Conservation (phyloP, 2,113 vertebrate genomes). For the Scortum barcoo region DNA sequence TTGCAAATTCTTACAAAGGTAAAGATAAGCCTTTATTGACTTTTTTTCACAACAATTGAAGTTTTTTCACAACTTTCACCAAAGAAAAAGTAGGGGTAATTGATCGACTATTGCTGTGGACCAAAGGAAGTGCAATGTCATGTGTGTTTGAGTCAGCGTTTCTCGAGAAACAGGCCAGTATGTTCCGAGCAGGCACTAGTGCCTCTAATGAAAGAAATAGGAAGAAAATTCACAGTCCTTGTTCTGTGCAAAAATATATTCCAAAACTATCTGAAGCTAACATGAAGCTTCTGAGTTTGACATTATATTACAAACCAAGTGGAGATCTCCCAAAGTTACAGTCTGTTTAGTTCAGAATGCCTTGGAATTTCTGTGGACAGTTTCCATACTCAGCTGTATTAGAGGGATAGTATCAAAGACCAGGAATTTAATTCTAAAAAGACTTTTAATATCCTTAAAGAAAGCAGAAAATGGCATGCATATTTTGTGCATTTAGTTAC, state of each 20-base stretch:
- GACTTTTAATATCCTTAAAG: background rate
- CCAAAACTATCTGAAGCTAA: background rate
- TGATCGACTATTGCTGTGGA: too few relatives aligned
- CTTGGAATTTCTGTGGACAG: too few relatives aligned
- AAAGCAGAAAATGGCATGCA: background rate
- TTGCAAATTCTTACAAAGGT: too few relatives aligned
- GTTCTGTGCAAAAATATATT: background rate
- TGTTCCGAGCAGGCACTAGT: too few relatives aligned
- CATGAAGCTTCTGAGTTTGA: too few relatives aligned
- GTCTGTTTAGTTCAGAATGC: background rate
- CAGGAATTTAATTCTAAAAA: background rate
- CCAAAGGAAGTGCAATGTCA: too few relatives aligned
- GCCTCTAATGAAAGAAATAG: background rate
- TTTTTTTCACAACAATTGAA: too few relatives aligned
- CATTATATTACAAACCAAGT: too few relatives aligned
- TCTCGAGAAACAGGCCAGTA: too few relatives aligned
- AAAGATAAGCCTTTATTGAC: too few relatives aligned
- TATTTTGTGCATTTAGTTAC: background rate
- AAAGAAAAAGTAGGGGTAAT: too few relatives aligned
- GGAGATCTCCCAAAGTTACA: background rate
- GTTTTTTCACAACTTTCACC: background rate
- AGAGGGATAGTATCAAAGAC: background rate
- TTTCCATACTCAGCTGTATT: background rate
- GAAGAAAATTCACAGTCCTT: background rate
- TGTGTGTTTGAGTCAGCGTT: too few relatives aligned